Evolutionary conservation across 2,888 invertebrate species (phyloP).

Genomic region (Parascotia fuliginaria): DNA sequence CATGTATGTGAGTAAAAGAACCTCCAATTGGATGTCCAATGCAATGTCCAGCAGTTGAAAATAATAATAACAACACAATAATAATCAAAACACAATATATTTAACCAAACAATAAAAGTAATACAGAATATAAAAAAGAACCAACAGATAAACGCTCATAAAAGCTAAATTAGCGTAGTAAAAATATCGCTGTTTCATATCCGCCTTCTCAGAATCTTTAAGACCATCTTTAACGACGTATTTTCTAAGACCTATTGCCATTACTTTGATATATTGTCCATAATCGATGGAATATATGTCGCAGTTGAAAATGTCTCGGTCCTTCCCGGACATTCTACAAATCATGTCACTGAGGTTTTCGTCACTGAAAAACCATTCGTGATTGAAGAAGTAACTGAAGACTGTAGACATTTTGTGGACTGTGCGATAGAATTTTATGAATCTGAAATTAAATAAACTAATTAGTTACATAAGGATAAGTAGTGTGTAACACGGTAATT

Average conservation of each 20-base stretch:
- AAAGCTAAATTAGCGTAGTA: neutral
- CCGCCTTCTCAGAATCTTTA: neutral
- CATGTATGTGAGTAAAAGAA: too few species aligned
- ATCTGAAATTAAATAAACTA: constrained; percentile 31
- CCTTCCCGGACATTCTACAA: constrained; percentile 16
- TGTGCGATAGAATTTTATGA: constrained; percentile 38
- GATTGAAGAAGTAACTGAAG: constrained; percentile 35
- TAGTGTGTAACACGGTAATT: too few species aligned
- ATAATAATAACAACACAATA: too few species aligned
- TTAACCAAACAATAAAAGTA: too few species aligned
- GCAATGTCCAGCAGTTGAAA: too few species aligned
- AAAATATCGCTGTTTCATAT: neutral
- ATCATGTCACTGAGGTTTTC: constrained; percentile 22
- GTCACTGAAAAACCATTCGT: constrained; percentile 38
- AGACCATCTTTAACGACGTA: constrained; percentile 24
- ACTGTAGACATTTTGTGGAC: constrained; percentile 32
- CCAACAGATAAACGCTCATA: too few species aligned
- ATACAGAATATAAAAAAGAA: too few species aligned
- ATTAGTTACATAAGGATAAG: too few species aligned
- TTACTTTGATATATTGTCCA: neutral
- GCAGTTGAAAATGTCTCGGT: constrained; percentile 39
- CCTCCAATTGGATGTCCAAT: too few species aligned
- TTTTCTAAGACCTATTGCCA: constrained; percentile 15
- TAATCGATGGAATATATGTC: constrained; percentile 32
- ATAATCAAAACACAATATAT: too few species aligned